These are phyloP conservation scores for Muscidifurax raptorellus DNA, from an alignment of 1,140 invertebrate genomes.

Conservation along the genomic window DNA sequence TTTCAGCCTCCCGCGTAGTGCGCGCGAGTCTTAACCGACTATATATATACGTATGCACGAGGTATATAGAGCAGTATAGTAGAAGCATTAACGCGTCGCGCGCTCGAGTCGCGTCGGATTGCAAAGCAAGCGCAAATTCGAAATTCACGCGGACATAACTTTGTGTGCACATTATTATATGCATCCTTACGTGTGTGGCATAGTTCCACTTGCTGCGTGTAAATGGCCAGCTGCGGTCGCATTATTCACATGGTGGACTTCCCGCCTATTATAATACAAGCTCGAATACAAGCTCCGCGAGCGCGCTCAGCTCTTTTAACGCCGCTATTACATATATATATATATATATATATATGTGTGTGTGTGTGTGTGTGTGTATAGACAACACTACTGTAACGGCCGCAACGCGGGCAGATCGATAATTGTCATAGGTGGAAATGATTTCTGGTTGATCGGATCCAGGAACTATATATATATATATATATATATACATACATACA, in stretches of 20 bases:
- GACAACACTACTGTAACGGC: too few relatives aligned
- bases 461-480: background rate
- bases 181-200: background rate
- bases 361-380: too few relatives aligned
- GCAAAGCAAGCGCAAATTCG: constrained; percentile 13
- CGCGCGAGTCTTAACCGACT: background rate
- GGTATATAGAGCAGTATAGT: background rate
- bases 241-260: background rate
- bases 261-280: too few relatives aligned
- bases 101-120: background rate
- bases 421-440: background rate
- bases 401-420: background rate
- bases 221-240: constrained; percentile 11
- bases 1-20: background rate
- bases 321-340: background rate
- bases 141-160: constrained; percentile 21
- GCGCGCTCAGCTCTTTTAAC: background rate
- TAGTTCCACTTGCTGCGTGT: background rate
- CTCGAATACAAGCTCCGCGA: too few relatives aligned
- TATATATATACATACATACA: too few relatives aligned
- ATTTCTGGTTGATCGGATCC: background rate
- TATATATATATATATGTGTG: too few relatives aligned
- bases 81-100: background rate
- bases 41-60: background rate
- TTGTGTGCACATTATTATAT: constrained; percentile 6